phyloP scores from a whole-genome alignment of 2,888 invertebrate species.

The Tridacna crocea region DNA sequence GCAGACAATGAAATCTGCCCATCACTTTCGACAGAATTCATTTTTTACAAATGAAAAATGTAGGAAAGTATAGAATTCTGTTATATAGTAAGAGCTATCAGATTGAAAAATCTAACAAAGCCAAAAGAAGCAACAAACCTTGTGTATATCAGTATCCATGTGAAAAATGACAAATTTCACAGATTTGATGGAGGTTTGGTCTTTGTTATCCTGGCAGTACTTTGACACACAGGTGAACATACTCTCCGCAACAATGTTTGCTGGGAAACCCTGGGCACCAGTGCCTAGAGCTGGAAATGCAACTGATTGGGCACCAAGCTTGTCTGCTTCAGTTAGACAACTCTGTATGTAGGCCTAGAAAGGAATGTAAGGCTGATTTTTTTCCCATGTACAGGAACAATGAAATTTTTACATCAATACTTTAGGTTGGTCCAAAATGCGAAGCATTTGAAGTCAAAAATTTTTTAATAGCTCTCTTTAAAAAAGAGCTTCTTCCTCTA shows the following conservation, averaged over 20 bases:
- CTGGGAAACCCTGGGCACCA: slow-evolving; percentile 35
- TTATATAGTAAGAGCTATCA: no score
- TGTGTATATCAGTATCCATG: slow-evolving; percentile 7
- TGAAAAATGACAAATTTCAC: slow-evolving; percentile 18
- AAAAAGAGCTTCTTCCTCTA: no score
- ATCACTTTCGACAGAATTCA: no score
- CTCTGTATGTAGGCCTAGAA: slow-evolving; percentile 24
- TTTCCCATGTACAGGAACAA: no score
- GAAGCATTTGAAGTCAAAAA: no score
- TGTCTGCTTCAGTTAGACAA: slow-evolving; percentile 34
- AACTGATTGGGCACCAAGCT: slow-evolving; percentile 35
- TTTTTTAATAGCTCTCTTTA: no score
- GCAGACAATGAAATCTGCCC: no score
- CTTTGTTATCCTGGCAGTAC: neutral
- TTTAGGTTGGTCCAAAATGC: neutral
- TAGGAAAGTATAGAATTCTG: no score
- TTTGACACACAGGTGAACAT: slow-evolving; percentile 31
- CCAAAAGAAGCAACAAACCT: slow-evolving; percentile 2
- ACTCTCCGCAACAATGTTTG: slow-evolving; percentile 23
- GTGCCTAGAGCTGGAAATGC: slow-evolving; percentile 58
- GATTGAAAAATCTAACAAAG: no score
- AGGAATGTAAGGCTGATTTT: neutral
- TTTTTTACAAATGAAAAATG: no score
- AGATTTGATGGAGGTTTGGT: slow-evolving; percentile 8
- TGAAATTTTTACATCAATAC: neutral